phyloP scores from a whole-genome alignment of 1,140 invertebrate genomes.

The Leptinotarsa defecta region DNA sequence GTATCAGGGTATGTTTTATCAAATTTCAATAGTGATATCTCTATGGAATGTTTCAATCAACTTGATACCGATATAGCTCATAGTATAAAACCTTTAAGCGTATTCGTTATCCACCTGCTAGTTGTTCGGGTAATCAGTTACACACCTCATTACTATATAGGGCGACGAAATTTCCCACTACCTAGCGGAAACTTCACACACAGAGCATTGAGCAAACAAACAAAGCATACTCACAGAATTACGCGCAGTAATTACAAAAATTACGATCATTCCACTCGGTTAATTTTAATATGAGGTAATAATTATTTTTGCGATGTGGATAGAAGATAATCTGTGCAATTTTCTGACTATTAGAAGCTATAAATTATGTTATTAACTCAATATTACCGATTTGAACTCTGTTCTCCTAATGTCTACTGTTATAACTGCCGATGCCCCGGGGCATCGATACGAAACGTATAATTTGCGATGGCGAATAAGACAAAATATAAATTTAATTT shows the following conservation, averaged over 20 bases:
- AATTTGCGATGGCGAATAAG: constrained; percentile 12
- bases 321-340: constrained; percentile 14
- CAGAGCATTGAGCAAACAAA: too few species aligned
- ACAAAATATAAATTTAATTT: constrained; percentile 9
- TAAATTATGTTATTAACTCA: constrained; percentile 18
- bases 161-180: too few species aligned
- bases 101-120: too few species aligned
- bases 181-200: too few species aligned
- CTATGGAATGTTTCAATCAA: too few species aligned
- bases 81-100: too few species aligned
- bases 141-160: too few species aligned
- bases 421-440: background rate
- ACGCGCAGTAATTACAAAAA: background rate
- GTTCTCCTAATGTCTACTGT: constrained; percentile 17
- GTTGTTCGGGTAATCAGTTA: too few species aligned
- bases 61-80: too few species aligned
- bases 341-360: constrained; percentile 14
- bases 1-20: too few species aligned
- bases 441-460: constrained; percentile 6
- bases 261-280: background rate
- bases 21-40: too few species aligned
- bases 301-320: background rate
- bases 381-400: constrained; percentile 8
- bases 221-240: too few species aligned
- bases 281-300: background rate